Evolutionary conservation across 2,113 vertebrate species (phyloP).

Genomic region (Bos javanicus): DNA sequence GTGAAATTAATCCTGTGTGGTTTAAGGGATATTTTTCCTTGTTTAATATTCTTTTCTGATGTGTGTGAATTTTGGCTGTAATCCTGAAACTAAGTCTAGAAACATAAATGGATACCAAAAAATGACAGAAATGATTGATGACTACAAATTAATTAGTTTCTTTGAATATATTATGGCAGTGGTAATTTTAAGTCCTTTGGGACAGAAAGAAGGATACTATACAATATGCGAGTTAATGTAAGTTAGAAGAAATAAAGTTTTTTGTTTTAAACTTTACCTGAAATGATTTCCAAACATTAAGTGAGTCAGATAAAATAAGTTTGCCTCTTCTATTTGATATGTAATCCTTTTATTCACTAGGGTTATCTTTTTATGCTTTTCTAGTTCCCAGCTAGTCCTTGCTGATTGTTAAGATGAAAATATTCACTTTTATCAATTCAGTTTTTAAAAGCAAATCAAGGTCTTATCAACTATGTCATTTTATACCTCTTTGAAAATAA

Average conservation of each 20-base stretch:
- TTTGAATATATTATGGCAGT: neutral
- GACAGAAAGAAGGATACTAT: neutral
- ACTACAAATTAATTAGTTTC: neutral
- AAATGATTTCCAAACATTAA: slow-evolving; percentile 1
- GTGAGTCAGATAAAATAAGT: neutral
- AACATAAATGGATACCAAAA: slow-evolving; percentile 20
- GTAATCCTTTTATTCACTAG: neutral
- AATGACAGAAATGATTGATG: slow-evolving; percentile 1
- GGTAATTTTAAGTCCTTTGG: neutral
- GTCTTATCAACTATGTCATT: neutral
- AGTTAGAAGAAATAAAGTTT: neutral
- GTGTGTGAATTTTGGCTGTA: neutral
- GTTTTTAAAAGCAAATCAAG: slow-evolving; percentile 12
- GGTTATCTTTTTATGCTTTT: neutral
- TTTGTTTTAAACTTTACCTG: neutral
- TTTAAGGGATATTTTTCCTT: slow-evolving; percentile 31
- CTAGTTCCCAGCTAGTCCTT: neutral
- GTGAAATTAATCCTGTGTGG: neutral
- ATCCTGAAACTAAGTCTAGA: neutral
- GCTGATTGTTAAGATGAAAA: neutral
- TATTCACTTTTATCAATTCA: neutral
- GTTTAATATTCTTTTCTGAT: neutral
- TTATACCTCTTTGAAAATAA: neutral
- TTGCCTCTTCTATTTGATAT: neutral
- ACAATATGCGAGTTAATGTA: neutral